Base-by-base conservation (phyloP, 1,140 invertebrate genomes). In the Pogonomyrmex barbatus region DNA sequence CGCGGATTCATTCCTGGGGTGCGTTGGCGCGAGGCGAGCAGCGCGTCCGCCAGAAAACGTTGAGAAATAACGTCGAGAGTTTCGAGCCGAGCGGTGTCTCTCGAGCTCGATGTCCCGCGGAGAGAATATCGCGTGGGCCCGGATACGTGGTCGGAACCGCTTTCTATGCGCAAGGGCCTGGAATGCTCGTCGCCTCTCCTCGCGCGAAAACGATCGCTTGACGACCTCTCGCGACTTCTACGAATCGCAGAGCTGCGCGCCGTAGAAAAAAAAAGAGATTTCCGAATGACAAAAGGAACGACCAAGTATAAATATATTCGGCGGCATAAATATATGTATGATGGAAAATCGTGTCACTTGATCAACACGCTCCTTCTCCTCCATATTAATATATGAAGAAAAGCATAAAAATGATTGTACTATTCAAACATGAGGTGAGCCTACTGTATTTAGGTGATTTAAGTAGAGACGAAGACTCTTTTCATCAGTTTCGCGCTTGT, bases 141-240 rank as follows among this genome's bases (percentile, higher is more conserved):
- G 42, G 86, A 54, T 90, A 93, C 93, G 93, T 93, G 91, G 92
- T 87, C 87, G 87, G 83, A 89, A 86, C 88, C 89, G 92, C 91
- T 93, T 93, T 93, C 92, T 93, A 93, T 88, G 88, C 89, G 92
- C 84, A 73, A 60, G 85, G 84, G 84, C 84, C 71, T 56, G 87
- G 81, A 86, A 87, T 60, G 84, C 30, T 52, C 60, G 63, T 87
- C 79, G 88, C 65, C 50, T 33, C 54, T 82, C 82, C 85, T 86
- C 83, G 79, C 76, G 77, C 58, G 17, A 58, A 52, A 58, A 24
- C 24, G 33, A 65, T 88, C 78, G 68, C 5, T 24, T 24, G 24
- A 24, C 24, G 24, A 24, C 24, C 0, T 0, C 24, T 30, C 56
- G 39, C 24, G 50, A 71, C 39, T 82, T 33, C 30, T 47, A 60